Base-by-base conservation (phyloP, 2,888 invertebrate genomes). In the Carterocephalus palaemon region DNA sequence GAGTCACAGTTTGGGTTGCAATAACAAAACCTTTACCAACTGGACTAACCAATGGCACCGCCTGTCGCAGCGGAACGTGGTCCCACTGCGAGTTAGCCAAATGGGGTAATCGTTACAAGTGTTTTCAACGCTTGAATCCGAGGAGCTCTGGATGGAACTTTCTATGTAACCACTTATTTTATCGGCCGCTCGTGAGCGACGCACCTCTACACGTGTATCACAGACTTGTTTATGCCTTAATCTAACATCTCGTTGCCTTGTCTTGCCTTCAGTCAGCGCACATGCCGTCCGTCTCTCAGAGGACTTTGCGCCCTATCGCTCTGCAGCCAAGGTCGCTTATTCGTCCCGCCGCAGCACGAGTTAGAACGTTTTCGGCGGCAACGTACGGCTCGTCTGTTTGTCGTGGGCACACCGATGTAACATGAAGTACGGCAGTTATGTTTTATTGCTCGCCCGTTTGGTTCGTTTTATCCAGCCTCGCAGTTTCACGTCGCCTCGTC, bases 171-270 rank as follows among this genome's bases (percentile, higher is more conserved):
- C 37, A 46, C 47, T 46, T 52, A 54, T 53, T 56, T 50, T 47
- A 52, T 39, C 42, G 40, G 15, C 28, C 33, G 34, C 54, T 50
- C 47, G 43, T 53, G 41, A 46, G 46, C 13, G 45, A 41, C 52
- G 42, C 41, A 43, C 50, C 39, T 39, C 40, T 54, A 59, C 65
- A 65, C 65, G 62, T 64, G 46, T 53, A 53, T 51, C 51, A 55
- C 39, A 56, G 49, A 60, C 63, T 65, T 68, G 68, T 68, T 69
- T 68, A 64, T 62, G 60, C 57, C 60, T 53, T 60, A 61, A 66
- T 64, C 64, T 60, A 54, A 58, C 62, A 64, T 61, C 64, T 56
- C 53, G 65, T 66, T 61, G 60, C 57, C 48, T 58, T 43, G 48
- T 12, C 39, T 13, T n/a, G 20, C 6, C 1, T 10, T 37, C 4